These are phyloP conservation scores for Aspidiotus rigidus DNA, from an alignment of 2,888 invertebrate species.

Conservation along the genomic window DNA sequence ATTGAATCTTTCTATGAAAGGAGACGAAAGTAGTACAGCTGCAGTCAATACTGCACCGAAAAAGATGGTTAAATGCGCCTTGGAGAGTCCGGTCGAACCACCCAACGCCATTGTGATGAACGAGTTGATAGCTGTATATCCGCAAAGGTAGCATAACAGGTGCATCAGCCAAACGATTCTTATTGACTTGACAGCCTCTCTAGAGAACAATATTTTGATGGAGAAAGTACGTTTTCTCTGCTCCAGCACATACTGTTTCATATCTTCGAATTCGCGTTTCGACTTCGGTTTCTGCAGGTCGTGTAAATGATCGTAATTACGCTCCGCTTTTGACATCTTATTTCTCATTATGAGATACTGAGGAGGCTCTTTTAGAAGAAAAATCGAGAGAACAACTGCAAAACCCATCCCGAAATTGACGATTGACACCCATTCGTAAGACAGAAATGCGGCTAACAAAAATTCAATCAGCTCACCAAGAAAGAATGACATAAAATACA, in stretches of 20 bases:
- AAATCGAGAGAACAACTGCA: neutral
- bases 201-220: no score
- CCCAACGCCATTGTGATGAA: no score
- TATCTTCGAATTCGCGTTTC: no score
- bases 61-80: neutral
- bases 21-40: neutral
- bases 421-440: slow-evolving; percentile 32
- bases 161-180: no score
- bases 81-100: no score
- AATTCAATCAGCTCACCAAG: slow-evolving; percentile 37
- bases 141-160: no score
- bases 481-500: neutral
- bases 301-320: neutral
- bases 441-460: slow-evolving; percentile 36
- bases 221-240: no score
- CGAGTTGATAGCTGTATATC: no score
- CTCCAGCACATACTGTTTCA: no score
- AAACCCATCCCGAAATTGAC: neutral
- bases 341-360: slow-evolving; percentile 35
- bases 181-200: no score
- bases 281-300: no score
- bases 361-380: slow-evolving; percentile 37
- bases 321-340: slow-evolving; percentile 19
- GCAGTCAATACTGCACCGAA: neutral
- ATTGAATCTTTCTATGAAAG: slow-evolving; percentile 3